A percentile compares a stretch with the other conserved stretches of the same genome.
These are phyloP conservation scores for Sprattus sprattus DNA, from an alignment of 2,113 vertebrate species.

Conservation along the genomic window DNA sequence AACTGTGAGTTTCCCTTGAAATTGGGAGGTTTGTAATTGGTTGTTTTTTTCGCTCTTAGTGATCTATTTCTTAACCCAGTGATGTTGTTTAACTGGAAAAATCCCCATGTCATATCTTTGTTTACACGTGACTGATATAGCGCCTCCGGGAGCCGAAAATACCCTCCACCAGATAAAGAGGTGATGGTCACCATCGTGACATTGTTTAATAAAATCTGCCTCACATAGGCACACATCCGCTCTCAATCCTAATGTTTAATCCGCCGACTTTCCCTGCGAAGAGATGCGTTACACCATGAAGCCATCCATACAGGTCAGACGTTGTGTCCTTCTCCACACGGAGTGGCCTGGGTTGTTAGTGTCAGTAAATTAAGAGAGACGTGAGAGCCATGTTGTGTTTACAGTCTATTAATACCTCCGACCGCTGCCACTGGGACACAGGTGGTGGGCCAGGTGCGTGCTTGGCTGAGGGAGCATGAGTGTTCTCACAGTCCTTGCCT, in stretches of 20 bases:
- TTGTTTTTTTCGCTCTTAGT: not conserved
- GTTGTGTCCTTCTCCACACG: not conserved
- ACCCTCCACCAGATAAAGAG: not conserved
- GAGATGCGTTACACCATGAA: not conserved
- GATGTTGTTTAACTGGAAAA: not conserved
- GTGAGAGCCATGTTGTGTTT: not conserved
- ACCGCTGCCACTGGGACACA: constrained; percentile 3
- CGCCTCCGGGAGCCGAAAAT: not conserved
- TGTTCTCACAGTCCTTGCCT: not conserved
- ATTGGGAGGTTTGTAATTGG: not conserved
- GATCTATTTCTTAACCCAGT: not conserved
- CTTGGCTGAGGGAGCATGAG: not conserved
- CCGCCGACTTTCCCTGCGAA: not conserved
- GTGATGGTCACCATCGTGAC: not conserved
- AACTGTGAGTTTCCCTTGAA: not conserved
- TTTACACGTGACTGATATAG: not conserved
- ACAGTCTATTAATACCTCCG: not conserved
- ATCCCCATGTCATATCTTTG: not conserved
- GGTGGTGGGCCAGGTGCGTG: constrained; percentile 34
- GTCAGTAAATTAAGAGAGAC: not conserved
- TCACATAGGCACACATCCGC: not conserved
- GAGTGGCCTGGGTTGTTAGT: not conserved
- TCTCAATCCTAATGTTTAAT: not conserved
- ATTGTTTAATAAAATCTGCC: not conserved
- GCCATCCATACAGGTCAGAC: not conserved